phyloP scores from a whole-genome alignment of 2,888 invertebrate species.

The Pseudanteris insignis region DNA sequence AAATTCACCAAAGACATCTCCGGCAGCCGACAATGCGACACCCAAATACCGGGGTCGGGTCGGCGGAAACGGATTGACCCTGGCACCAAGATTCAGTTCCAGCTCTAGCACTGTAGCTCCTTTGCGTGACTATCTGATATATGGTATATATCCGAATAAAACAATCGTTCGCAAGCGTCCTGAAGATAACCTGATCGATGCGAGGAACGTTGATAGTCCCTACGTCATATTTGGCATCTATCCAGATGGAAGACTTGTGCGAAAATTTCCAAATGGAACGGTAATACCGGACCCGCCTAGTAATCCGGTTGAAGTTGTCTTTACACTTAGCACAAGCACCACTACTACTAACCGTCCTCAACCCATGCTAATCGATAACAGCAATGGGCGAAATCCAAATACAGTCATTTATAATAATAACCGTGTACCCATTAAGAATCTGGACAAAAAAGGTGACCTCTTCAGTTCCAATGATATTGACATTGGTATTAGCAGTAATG shows the following conservation, averaged over 20 bases:
- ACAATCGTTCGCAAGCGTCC: slow-evolving; percentile 81
- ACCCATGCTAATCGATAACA: slow-evolving; percentile 51
- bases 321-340: slow-evolving; percentile 62
- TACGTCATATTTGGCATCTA: slow-evolving; percentile 80
- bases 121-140: slow-evolving; percentile 77
- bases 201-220: slow-evolving; percentile 76
- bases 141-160: slow-evolving; percentile 81
- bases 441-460: slow-evolving; percentile 53
- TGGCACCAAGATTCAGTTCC: slow-evolving; percentile 57
- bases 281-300: slow-evolving; percentile 73
- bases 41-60: slow-evolving; percentile 56
- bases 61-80: slow-evolving; percentile 54
- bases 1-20: slow-evolving; percentile 35
- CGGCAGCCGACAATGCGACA: slow-evolving; percentile 37
- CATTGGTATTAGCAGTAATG: slow-evolving; percentile 61
- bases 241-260: slow-evolving; percentile 81
- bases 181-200: slow-evolving; percentile 73
- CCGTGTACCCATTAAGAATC: slow-evolving; percentile 52
- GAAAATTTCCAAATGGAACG: slow-evolving; percentile 83
- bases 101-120: slow-evolving; percentile 64
- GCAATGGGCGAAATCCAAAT: slow-evolving; percentile 52
- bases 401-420: slow-evolving; percentile 56
- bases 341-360: slow-evolving; percentile 57
- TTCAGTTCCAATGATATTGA: slow-evolving; percentile 56
- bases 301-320: slow-evolving; percentile 64